These are phyloP conservation scores for Lycia hirtaria DNA, from an alignment of 2,888 invertebrate genomes.

Conservation along the genomic window DNA sequence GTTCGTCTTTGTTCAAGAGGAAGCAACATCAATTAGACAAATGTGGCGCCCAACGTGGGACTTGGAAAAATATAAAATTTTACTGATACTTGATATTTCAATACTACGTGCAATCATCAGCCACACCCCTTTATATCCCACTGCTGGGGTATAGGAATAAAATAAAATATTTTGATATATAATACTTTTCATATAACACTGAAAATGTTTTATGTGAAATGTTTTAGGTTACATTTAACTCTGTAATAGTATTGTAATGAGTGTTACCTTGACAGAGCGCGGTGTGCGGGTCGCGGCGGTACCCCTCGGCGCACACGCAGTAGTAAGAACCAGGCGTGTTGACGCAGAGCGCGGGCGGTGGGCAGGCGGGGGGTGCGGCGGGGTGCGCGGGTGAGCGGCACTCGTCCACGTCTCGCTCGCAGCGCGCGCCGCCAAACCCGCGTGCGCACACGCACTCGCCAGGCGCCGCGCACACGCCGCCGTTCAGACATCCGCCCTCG, in stretches of 20 bases:
- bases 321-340: conserved; percentile 96
- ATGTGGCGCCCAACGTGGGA: too few species aligned
- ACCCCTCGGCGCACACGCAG: conserved; percentile 93
- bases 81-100: too few species aligned
- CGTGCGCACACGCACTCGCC: conserved; percentile 91
- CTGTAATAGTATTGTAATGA: not conserved
- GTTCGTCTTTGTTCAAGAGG: too few species aligned
- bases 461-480: conserved; percentile 92
- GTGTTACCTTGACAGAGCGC: conserved; percentile 87
- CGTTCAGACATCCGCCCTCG: conserved; percentile 92
- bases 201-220: too few species aligned
- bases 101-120: too few species aligned
- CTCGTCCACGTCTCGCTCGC: conserved; percentile 95
- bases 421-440: conserved; percentile 93
- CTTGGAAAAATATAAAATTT: too few species aligned
- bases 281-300: conserved; percentile 84
- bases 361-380: conserved; percentile 90
- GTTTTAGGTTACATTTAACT: not conserved
- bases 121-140: too few species aligned
- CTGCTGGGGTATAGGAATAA: too few species aligned
- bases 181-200: too few species aligned
- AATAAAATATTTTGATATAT: too few species aligned
- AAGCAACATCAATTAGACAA: too few species aligned
- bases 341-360: conserved; percentile 91
- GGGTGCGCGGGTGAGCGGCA: conserved; percentile 86